Base-by-base conservation (phyloP, 2,888 invertebrate genomes). In the Theodoxus fluviatilis region DNA sequence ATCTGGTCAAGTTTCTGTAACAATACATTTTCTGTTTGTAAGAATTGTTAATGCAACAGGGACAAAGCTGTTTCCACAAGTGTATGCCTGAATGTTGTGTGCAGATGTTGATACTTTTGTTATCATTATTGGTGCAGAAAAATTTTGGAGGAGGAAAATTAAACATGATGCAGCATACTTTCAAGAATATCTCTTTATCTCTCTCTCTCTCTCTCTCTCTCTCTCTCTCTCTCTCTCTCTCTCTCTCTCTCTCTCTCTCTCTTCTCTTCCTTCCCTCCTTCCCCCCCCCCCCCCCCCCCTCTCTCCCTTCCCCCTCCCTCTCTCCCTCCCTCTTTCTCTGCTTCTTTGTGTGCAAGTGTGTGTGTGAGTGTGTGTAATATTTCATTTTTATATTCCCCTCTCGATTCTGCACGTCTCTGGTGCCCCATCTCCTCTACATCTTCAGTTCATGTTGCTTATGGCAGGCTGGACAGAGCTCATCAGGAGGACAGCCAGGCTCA, bases 401-500 rank as follows among this genome's bases (percentile, higher is more conserved):
- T 40, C 9, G 12, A 43, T 28, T 7, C n/a, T n/a, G n/a, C n/a
- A n/a, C n/a, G n/a, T n/a, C n/a, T n/a, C n/a, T n/a, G n/a, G n/a
- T n/a, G n/a, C n/a, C n/a, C n/a, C n/a, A n/a, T n/a, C 31, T 57
- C 52, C 59, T 38, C 35, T 68, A 31, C 22, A 52, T 52, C 31
- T 55, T 43, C 3, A 47, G 18, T 9, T 18, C 6, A 6, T 35
- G 18, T 18, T 52, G 33, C 28, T 31, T 52, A 28, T 79, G 68
- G 74, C 70, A 84, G 84, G 84, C 78, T 83, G 67, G 22, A 73
- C 2, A 81, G 79, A 73, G 86, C 85, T n/a, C 70, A 84, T 69
- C 49, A 73, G 12, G 38, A 72, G 6, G 81, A 85, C 68, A 61
- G 69, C 1, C 55, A 71, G 0, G 83, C 79, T 59, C 83, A 81